Conservation (phyloP, 1,140 invertebrate species). For the Muscidifurax raptorellus region DNA sequence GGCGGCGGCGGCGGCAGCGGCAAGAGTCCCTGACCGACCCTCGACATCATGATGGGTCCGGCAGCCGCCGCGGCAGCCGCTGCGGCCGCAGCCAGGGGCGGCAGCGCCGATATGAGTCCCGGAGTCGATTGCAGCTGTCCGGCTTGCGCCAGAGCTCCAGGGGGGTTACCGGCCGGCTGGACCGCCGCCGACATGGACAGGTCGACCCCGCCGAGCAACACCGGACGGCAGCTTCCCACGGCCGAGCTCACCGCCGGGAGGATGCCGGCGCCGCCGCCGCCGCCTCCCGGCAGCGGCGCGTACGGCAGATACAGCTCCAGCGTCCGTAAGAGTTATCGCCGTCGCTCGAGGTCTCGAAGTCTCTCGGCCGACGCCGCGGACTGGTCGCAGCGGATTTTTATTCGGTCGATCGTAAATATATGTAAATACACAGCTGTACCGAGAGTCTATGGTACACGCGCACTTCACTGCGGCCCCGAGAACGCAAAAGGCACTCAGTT, state of each 20-base stretch:
- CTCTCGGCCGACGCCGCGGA: too few species aligned
- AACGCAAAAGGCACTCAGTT: background rate
- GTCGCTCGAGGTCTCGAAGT: constrained; percentile 38
- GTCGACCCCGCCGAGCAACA: constrained; percentile 70
- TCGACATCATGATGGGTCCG: background rate
- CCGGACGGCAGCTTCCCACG: constrained; percentile 62
- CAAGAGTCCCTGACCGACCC: background rate
- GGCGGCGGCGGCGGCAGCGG: constrained; percentile 44
- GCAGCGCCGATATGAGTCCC: background rate
- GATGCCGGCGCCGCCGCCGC: constrained; percentile 59
- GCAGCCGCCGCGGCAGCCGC: background rate
- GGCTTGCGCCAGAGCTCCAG: constrained; percentile 53
- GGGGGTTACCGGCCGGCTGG: constrained; percentile 62
- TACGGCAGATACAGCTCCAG: constrained; percentile 76
- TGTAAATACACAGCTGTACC: too few species aligned
- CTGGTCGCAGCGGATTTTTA: too few species aligned
- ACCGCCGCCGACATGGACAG: constrained; percentile 70
- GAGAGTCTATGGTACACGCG: too few species aligned
- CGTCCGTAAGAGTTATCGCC: constrained; percentile 19
- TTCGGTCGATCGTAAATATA: too few species aligned
- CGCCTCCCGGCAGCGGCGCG: constrained; percentile 73
- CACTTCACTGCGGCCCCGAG: too few species aligned
- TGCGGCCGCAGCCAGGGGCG: background rate
- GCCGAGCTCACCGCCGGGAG: constrained; percentile 71
- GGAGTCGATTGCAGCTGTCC: background rate